Evolutionary conservation across 2,888 invertebrate species (phyloP).

Genomic region (Ptychoptera contaminata): DNA sequence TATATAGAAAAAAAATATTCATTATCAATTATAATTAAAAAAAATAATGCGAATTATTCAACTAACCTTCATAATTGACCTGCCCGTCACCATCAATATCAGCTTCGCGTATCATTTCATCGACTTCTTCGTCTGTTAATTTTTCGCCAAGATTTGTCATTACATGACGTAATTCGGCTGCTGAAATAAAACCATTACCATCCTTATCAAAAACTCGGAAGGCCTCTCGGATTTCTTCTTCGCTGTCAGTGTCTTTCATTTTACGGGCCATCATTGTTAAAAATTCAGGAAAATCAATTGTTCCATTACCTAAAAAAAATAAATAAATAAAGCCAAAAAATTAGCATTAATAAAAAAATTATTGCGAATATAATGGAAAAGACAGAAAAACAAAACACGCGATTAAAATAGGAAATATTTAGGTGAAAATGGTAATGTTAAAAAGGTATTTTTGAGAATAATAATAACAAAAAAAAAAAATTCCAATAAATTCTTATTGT

Average conservation of each 20-base stretch:
- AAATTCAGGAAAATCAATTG: conserved; percentile 99
- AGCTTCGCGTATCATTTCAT: conserved; percentile 98
- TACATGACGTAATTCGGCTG: conserved; percentile 95
- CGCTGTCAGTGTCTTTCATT: conserved; percentile 99
- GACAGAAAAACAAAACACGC: too few relatives aligned
- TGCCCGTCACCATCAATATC: conserved; percentile 99
- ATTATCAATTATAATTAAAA: not conserved
- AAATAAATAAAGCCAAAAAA: not conserved
- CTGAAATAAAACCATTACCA: conserved; percentile 97
- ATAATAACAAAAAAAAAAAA: too few relatives aligned
- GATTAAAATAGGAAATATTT: too few relatives aligned
- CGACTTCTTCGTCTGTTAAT: conserved; percentile 97
- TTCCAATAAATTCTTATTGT: too few relatives aligned
- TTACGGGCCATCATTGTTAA: conserved; percentile 99
- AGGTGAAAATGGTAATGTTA: too few relatives aligned
- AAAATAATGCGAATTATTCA: not conserved
- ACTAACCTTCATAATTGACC: conserved; percentile 41
- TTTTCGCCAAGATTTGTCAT: conserved; percentile 99
- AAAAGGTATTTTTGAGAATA: too few relatives aligned
- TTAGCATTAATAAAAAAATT: too few relatives aligned
- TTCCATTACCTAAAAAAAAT: conserved; percentile 74
- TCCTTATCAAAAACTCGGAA: conserved; percentile 99
- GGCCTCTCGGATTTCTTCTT: conserved; percentile 98
- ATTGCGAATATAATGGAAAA: too few relatives aligned
- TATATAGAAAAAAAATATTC: not conserved